phyloP scores from a whole-genome alignment of 2,797 vertebrate genomes.

The Loriculus beryllinus region DNA sequence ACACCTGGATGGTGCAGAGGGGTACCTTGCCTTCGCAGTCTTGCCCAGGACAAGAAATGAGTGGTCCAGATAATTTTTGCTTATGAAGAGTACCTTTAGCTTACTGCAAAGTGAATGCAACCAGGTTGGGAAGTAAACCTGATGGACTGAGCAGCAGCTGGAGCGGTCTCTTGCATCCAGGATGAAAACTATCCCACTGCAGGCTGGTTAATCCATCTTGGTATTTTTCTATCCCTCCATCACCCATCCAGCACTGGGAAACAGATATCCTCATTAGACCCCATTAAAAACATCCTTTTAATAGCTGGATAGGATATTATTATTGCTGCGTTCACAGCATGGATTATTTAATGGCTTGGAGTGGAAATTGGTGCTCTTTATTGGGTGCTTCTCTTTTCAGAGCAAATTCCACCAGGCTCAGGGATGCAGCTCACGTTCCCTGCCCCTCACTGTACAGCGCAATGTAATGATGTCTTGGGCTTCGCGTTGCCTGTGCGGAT shows the following conservation, averaged over 20 bases:
- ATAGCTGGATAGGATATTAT: neutral
- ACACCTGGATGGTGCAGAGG: neutral
- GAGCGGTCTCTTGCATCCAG: neutral
- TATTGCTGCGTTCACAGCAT: conserved; percentile 27
- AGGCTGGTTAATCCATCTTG: neutral
- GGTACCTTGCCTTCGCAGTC: neutral
- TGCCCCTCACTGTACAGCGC: neutral
- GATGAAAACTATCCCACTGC: neutral
- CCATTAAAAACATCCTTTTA: conserved; percentile 26
- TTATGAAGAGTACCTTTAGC: neutral
- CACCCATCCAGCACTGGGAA: neutral
- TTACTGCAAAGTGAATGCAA: neutral
- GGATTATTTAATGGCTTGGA: conserved; percentile 3
- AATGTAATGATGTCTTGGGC: neutral
- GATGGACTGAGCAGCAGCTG: neutral
- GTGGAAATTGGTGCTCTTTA: neutral
- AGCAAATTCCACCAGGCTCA: neutral
- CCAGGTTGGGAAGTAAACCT: neutral
- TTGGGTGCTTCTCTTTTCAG: neutral
- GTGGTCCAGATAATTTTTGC: neutral
- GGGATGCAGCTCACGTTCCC: conserved; percentile 51
- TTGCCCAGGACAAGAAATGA: neutral
- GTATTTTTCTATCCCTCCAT: neutral
- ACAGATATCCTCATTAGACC: neutral
- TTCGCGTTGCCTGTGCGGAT: neutral